These are phyloP conservation scores for Alcedo atthis DNA, from an alignment of 2,797 vertebrate species.

Conservation along the genomic window DNA sequence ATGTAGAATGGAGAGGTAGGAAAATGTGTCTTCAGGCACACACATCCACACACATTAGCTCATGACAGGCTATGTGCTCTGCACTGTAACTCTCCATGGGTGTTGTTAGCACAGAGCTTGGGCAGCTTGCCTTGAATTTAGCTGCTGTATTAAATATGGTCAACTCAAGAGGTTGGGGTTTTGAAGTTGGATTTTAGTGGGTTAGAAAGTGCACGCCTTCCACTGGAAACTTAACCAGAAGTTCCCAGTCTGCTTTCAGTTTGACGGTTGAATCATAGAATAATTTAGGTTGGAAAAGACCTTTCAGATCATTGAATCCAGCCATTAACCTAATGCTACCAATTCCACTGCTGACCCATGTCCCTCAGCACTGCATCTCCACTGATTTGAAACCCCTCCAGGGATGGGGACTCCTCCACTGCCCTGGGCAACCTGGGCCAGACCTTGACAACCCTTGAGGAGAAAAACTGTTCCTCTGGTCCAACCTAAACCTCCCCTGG, in stretches of 20 bases:
- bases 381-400: not conserved
- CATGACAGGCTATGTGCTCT: not conserved
- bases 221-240: not conserved
- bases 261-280: not conserved
- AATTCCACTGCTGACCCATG: not conserved
- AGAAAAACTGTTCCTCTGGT: not conserved
- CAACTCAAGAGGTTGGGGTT: not conserved
- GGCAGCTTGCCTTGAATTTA: not conserved
- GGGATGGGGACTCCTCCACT: not conserved
- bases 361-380: not conserved
- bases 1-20: not conserved
- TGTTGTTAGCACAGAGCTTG: not conserved
- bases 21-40: not conserved
- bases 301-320: not conserved
- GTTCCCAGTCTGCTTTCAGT: not conserved
- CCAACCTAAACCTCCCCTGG: not conserved
- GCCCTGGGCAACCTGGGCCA: not conserved
- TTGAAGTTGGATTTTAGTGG: not conserved
- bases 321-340: not conserved
- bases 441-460: not conserved
- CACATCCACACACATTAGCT: not conserved
- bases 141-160: not conserved
- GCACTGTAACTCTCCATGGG: not conserved
- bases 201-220: not conserved
- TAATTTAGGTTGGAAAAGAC: not conserved